A percentile compares a stretch with the other conserved stretches of the same genome.
phyloP scores from a whole-genome alignment of 2,113 vertebrate genomes.

The Sclerurus mexicanus region DNA sequence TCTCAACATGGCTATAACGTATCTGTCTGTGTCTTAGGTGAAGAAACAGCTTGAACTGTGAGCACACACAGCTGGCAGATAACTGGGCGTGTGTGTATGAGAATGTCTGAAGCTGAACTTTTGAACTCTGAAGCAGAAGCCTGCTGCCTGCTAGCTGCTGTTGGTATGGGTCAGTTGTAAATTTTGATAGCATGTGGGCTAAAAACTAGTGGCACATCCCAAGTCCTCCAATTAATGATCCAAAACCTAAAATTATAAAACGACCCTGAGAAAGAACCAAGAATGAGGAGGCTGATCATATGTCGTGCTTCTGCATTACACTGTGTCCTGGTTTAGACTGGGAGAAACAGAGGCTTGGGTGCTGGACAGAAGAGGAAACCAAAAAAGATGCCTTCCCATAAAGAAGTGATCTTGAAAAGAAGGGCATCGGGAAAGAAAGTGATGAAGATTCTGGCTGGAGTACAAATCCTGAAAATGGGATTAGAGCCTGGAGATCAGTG shows the following conservation, averaged over 20 bases:
- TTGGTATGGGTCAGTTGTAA: accelerated
- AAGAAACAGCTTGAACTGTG: not conserved
- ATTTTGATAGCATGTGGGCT: not conserved
- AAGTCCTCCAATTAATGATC: not conserved
- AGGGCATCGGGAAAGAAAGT: not conserved
- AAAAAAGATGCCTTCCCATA: not conserved
- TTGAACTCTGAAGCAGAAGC: not conserved
- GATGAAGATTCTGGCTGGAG: not conserved
- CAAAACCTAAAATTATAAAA: not conserved
- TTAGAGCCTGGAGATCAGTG: not conserved
- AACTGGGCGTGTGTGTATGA: not conserved
- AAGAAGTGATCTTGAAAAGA: not conserved
- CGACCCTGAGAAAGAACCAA: not conserved
- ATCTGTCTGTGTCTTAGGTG: not conserved
- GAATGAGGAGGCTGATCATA: not conserved
- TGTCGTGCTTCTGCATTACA: not conserved
- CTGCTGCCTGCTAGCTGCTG: not conserved
- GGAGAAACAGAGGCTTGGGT: not conserved
- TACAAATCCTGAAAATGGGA: not conserved
- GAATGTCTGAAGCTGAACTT: not conserved
- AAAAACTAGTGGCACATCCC: not conserved
- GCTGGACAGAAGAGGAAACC: not conserved
- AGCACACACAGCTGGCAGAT: not conserved
- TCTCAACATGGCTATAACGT: not conserved
- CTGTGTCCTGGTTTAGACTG: not conserved